Evolutionary conservation across 2,113 vertebrate species (phyloP).

Genomic region (Carettochelys insculpta): DNA sequence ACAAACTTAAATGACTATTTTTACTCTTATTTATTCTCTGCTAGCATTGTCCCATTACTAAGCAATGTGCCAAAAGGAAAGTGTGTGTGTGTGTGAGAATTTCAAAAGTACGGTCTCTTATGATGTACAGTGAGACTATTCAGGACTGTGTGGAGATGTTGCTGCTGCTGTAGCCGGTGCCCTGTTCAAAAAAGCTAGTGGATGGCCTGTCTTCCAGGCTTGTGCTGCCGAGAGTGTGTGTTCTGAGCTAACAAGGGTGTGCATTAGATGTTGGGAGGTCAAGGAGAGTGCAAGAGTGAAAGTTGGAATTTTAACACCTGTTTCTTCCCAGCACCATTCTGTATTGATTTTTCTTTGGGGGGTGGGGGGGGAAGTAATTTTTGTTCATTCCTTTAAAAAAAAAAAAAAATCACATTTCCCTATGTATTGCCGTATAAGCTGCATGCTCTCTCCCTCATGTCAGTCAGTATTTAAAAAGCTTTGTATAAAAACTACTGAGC

Average conservation of each 20-base stretch:
- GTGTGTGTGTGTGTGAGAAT: neutral
- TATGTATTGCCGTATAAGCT: neutral
- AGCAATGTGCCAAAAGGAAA: neutral
- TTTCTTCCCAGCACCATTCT: neutral
- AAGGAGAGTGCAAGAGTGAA: neutral
- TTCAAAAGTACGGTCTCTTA: neutral
- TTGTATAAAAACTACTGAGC: neutral
- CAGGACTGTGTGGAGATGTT: neutral
- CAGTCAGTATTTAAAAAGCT: neutral
- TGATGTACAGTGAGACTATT: neutral
- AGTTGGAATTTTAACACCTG: neutral
- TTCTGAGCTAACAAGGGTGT: neutral
- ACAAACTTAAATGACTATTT: neutral
- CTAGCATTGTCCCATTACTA: neutral
- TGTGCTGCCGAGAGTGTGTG: neutral
- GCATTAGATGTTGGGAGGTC: neutral
- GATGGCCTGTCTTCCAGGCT: neutral
- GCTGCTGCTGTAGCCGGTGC: neutral
- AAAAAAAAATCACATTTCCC: neutral
- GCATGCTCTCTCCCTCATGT: neutral
- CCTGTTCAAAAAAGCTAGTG: neutral
- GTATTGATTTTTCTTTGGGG: neutral
- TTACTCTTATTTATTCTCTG: neutral
- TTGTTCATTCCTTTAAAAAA: neutral
- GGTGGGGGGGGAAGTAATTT: too few species aligned